Evolutionary conservation across 2,888 invertebrate genomes (phyloP).

Genomic region (Eilema caniola): DNA sequence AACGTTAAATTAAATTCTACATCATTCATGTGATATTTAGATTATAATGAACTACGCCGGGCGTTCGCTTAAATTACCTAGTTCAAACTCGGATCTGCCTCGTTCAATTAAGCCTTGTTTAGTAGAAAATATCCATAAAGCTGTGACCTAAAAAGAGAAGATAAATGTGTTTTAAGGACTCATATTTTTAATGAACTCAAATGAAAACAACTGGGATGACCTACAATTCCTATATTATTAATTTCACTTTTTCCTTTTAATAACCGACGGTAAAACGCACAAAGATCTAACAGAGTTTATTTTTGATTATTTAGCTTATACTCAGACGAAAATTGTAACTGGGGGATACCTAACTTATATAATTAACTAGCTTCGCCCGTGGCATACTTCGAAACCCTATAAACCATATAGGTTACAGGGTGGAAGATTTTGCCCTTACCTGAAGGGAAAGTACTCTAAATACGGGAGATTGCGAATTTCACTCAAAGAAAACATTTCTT

Average conservation of each 20-base stretch:
- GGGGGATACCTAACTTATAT: neutral
- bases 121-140: slow-evolving; percentile 30
- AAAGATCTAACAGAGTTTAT: neutral
- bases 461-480: too few relatives aligned
- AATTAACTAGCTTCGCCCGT: neutral
- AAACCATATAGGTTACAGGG: too few relatives aligned
- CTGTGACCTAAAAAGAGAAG: slow-evolving; percentile 20
- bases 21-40: slow-evolving; percentile 28
- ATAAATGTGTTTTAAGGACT: slow-evolving; percentile 13
- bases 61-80: slow-evolving; percentile 30
- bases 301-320: neutral
- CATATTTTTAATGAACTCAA: slow-evolving; percentile 14
- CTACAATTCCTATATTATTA: neutral
- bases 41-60: slow-evolving; percentile 28
- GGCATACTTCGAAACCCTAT: too few relatives aligned
- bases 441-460: too few relatives aligned
- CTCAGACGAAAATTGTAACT: neutral
- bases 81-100: slow-evolving; percentile 37
- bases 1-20: slow-evolving; percentile 37
- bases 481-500: too few relatives aligned
- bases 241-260: neutral
- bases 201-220: neutral
- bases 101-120: slow-evolving; percentile 21
- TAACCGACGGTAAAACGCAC: neutral
- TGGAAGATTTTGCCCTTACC: too few relatives aligned